Base-by-base conservation (phyloP, 2,113 vertebrate species). In the Megaceryle torquata region DNA sequence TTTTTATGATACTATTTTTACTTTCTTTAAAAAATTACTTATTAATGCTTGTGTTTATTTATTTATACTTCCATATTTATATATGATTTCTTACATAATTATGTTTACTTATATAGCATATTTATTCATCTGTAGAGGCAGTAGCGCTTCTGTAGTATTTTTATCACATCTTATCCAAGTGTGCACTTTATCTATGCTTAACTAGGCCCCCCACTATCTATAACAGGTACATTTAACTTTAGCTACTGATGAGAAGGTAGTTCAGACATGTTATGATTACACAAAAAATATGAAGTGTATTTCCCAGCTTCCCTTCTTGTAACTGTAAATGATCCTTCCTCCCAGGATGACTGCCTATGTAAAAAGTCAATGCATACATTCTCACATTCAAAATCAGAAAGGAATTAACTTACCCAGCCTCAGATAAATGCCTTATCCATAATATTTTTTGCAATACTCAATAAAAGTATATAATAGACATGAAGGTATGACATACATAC, bases 1-100 rank as follows among this genome's bases (percentile, higher is more conserved):
- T n/a, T 95, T 88, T 92, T 90, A 83, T 94, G 87, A 97, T 75
- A 61, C 86, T 93, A 86, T 79, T 54, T 83, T 81, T 18, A 61
- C 48, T 46, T 83, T 69, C 53, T 83, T n/a, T 4, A 20, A 15
- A 83, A 81, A 86, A 25, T 7, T 5, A 70, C 6, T 75, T 75
- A 84, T 46, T 83, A 9, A 3, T 41, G 43, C 82, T 79, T 84
- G 19, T 35, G 46, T 56, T 69, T n/a, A 22, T 60, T 28, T n/a
- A 48, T 77, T 85, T 53, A 72, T 46, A 71, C 18, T 37, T 88
- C 24, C 6, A 74, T 48, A 67, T 46, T 41, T 70, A 71, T 31
- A 8, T 22, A 17, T n/a, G 15, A 13, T 44, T 63, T 71, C 43
- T 80, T 50, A 22, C 4, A 8, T 65, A 35, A n/a, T 53, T 51